A percentile compares a stretch with the other conserved stretches of the same genome.
Conservation (phyloP, 2,113 vertebrate species). For the Vimba vimba region DNA sequence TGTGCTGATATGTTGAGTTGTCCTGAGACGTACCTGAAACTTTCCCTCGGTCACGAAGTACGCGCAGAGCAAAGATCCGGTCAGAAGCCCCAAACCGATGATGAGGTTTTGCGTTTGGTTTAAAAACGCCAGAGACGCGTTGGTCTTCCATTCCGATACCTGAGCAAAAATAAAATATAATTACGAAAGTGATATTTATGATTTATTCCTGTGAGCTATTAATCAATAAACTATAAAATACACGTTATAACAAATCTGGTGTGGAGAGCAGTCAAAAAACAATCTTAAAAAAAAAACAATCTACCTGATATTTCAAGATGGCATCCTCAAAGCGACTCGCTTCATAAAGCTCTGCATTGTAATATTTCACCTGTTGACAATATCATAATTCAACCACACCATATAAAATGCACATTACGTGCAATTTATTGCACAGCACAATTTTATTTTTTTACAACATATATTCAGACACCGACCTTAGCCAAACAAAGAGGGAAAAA, state of each 20-base stretch:
- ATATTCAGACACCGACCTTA: background rate
- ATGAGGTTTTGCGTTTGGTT: slow-evolving; percentile 96
- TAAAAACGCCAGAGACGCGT: slow-evolving; percentile 87
- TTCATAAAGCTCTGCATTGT: slow-evolving; percentile 91
- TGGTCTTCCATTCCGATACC: slow-evolving; percentile 90
- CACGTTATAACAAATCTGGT: background rate
- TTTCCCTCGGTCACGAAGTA: slow-evolving; percentile 90
- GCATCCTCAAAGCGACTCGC: slow-evolving; percentile 85
- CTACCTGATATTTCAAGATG: slow-evolving; percentile 92
- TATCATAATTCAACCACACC: background rate
- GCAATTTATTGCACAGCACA: background rate
- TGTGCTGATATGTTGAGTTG: too few relatives aligned
- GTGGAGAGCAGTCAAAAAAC: background rate
- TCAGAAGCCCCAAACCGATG: slow-evolving; percentile 86
- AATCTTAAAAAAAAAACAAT: background rate
- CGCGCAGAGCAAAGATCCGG: slow-evolving; percentile 91
- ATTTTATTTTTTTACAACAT: background rate
- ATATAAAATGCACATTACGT: background rate
- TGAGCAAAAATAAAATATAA: slow-evolving; percentile 54
- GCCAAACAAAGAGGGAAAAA: background rate
- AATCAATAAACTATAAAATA: background rate
- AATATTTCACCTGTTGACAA: slow-evolving; percentile 89
- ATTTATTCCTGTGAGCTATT: background rate
- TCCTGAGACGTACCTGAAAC: slow-evolving; percentile 77
- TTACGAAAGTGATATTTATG: background rate